phyloP scores from a whole-genome alignment of 1,140 invertebrate genomes.

The Vanessa tameamea region DNA sequence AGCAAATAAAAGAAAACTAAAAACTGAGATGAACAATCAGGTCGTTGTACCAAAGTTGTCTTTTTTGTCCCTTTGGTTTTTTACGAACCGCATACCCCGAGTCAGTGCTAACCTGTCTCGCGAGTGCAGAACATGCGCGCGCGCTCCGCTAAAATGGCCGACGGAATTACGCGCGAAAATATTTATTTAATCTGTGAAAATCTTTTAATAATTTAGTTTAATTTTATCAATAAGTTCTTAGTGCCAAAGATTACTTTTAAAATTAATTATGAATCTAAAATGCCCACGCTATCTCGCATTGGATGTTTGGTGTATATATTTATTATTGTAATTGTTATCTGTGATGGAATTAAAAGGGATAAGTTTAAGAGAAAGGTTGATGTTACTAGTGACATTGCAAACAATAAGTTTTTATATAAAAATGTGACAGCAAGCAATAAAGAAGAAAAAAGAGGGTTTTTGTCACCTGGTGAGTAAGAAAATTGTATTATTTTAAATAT shows the following conservation, averaged over 20 bases:
- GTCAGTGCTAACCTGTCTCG: conserved; percentile 34
- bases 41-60: conserved; percentile 26
- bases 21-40: neutral
- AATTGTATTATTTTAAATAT: neutral
- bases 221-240: conserved; percentile 8
- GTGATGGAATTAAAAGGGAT: conserved; percentile 45
- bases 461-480: conserved; percentile 49
- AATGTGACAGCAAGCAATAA: conserved; percentile 29
- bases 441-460: conserved; percentile 53
- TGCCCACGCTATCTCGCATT: conserved; percentile 50
- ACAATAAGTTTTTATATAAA: conserved; percentile 26
- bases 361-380: conserved; percentile 53
- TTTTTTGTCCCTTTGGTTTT: conserved; percentile 29
- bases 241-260: conserved; percentile 44
- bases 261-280: conserved; percentile 67
- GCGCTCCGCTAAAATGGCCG: conserved; percentile 42
- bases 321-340: conserved; percentile 43
- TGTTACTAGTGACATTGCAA: conserved; percentile 23
- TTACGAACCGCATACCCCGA: conserved; percentile 10
- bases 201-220: conserved; percentile 13
- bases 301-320: conserved; percentile 48
- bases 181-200: conserved; percentile 15
- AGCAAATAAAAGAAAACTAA: conserved; percentile 16
- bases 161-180: conserved; percentile 42
- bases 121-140: conserved; percentile 35